phyloP scores from a whole-genome alignment of 1,140 invertebrate genomes.

The Melanaphis sacchari region DNA sequence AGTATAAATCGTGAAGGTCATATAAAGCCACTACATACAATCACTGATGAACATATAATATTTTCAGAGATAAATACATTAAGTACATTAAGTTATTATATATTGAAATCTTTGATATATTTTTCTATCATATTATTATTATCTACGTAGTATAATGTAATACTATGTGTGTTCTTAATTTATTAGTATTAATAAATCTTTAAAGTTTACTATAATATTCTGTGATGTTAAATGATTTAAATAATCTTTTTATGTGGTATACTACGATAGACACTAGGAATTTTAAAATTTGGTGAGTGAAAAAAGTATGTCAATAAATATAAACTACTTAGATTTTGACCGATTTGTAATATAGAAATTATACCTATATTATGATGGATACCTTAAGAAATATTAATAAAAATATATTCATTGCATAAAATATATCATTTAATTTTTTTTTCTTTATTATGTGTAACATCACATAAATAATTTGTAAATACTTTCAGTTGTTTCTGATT shows the following conservation, averaged over 20 bases:
- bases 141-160: neutral
- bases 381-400: too few species aligned
- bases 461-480: too few species aligned
- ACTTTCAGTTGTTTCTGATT: too few species aligned
- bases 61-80: neutral
- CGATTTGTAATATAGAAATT: too few species aligned
- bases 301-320: too few species aligned
- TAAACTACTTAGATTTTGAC: too few species aligned
- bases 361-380: too few species aligned
- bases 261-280: neutral
- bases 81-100: neutral
- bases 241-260: neutral
- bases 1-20: conserved; percentile 6
- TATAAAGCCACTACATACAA: neutral
- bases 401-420: too few species aligned
- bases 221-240: neutral
- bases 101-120: neutral
- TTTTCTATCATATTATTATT: neutral
- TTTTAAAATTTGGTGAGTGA: too few species aligned
- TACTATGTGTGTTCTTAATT: neutral
- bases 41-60: neutral
- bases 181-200: neutral
- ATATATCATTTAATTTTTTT: too few species aligned
- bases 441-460: too few species aligned
- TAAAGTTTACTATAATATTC: neutral